phyloP scores from a whole-genome alignment of 2,888 invertebrate species.

The Nomada lathburiana region DNA sequence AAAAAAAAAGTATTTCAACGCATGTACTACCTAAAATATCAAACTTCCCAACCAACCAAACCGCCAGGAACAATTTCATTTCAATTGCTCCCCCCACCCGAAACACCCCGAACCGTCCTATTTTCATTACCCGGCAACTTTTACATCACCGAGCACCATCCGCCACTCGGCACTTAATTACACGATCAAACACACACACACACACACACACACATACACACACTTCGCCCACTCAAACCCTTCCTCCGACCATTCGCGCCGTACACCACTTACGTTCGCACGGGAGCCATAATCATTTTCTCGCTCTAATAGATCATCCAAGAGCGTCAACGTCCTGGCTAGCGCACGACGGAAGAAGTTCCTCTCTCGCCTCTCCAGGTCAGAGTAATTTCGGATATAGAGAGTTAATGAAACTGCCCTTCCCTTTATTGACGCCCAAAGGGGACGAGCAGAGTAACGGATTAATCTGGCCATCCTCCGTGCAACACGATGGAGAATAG shows the following conservation, averaged over 20 bases:
- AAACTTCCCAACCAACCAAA: no score
- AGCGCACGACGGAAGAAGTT: slow-evolving; percentile 13
- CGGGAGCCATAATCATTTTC: slow-evolving; percentile 2
- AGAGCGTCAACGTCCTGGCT: not conserved
- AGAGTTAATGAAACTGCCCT: slow-evolving; percentile 38
- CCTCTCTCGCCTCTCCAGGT: not conserved
- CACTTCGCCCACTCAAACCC: not conserved
- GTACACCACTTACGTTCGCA: not conserved
- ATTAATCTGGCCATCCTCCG: slow-evolving; percentile 50
- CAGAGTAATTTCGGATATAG: slow-evolving; percentile 35
- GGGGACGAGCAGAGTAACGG: slow-evolving; percentile 46
- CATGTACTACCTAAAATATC: no score
- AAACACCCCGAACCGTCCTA: no score
- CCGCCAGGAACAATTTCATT: no score
- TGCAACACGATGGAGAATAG: slow-evolving; percentile 38
- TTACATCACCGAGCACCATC: not conserved
- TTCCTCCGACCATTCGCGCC: not conserved
- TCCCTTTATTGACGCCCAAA: slow-evolving; percentile 32
- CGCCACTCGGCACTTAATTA: not conserved
- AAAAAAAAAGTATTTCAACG: no score
- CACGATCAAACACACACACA: not conserved
- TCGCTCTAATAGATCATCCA: slow-evolving; percentile 10
- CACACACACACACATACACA: no score
- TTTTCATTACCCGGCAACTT: no score
- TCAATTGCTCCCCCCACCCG: no score